A percentile compares a stretch with the other conserved stretches of the same genome.
phyloP scores from a whole-genome alignment of 2,797 vertebrate genomes.

The Cuculus canorus region DNA sequence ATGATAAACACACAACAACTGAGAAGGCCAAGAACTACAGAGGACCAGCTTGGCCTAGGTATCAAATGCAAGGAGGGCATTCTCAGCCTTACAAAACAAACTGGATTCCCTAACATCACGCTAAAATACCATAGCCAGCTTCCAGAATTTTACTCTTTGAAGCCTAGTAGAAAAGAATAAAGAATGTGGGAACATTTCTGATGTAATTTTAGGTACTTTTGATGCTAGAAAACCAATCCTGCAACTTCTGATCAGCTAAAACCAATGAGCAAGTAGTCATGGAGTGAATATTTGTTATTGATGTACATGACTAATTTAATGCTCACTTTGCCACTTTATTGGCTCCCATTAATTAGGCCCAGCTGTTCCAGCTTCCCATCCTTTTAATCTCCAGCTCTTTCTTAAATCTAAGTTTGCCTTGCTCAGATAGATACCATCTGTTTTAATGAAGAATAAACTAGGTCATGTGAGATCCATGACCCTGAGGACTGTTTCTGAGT shows the following conservation, averaged over 20 bases:
- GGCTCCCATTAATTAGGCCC: conserved; percentile 13
- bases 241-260: not conserved
- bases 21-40: not conserved
- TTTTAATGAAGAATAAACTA: conserved; percentile 54
- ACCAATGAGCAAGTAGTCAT: not conserved
- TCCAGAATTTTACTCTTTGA: conserved; percentile 39
- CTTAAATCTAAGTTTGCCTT: conserved; percentile 39
- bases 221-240: conserved; percentile 13
- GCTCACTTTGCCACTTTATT: conserved; percentile 1
- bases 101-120: not conserved
- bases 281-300: not conserved
- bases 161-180: conserved; percentile 23
- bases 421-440: conserved; percentile 44
- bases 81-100: not conserved
- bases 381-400: conserved; percentile 4
- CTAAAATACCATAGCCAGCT: not conserved
- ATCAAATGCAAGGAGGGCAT: not conserved
- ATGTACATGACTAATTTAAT: conserved; percentile 37
- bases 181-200: conserved; percentile 30
- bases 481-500: not conserved
- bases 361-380: conserved; percentile 19
- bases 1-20: not conserved
- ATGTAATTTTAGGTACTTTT: conserved; percentile 3
- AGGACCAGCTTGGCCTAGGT: not conserved
- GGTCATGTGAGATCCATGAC: conserved; percentile 12